Evolutionary conservation across 2,888 invertebrate species (phyloP).

Genomic region (Caenorhabditis sp.): DNA sequence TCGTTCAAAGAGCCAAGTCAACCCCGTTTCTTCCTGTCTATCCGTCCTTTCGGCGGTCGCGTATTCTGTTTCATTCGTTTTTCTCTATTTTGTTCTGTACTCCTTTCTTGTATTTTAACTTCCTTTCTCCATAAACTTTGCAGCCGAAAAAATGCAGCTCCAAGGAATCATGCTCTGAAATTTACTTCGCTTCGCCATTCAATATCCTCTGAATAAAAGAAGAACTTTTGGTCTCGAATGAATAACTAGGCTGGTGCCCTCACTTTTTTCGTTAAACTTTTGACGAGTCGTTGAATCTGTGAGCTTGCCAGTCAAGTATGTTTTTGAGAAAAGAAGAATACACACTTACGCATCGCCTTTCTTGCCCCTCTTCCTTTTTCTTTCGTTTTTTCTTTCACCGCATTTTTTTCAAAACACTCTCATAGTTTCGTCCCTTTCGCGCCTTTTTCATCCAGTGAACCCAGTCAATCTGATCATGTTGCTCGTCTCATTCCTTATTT

Average conservation of each 20-base stretch:
- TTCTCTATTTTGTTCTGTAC: slow-evolving; percentile 13
- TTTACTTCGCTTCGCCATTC: no score
- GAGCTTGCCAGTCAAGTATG: slow-evolving; percentile 24
- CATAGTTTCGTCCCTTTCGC: slow-evolving; percentile 9
- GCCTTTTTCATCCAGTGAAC: not conserved
- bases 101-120: not conserved
- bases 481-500: not conserved
- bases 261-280: slow-evolving; percentile 11
- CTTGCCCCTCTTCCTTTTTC: slow-evolving; percentile 5
- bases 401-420: slow-evolving; percentile 15
- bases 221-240: slow-evolving; percentile 3
- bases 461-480: slow-evolving; percentile 11
- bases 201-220: not conserved
- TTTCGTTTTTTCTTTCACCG: slow-evolving; percentile 9
- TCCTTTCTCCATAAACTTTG: no score
- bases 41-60: slow-evolving; percentile 36
- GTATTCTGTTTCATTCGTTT: slow-evolving; percentile 46
- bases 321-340: slow-evolving; percentile 17
- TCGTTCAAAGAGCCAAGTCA: slow-evolving; percentile 51
- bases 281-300: slow-evolving; percentile 36
- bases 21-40: slow-evolving; percentile 52
- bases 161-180: no score
- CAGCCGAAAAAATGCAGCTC: no score
- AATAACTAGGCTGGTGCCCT: slow-evolving; percentile 23
- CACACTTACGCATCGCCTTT: slow-evolving; percentile 8